Conservation (phyloP, 2,113 vertebrate species). For the Ageneiosus marmoratus region DNA sequence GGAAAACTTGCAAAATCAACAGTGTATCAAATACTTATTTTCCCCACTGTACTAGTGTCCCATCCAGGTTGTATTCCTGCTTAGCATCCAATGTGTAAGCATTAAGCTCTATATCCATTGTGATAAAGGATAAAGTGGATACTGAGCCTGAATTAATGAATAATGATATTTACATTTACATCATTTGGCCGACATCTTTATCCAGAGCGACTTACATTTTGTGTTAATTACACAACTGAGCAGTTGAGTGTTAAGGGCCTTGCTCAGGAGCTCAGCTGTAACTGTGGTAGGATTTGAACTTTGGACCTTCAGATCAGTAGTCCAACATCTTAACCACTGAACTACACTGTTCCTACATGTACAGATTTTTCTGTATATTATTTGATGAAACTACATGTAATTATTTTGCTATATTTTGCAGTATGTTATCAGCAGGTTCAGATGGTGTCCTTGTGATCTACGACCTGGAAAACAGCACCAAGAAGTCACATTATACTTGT, state of each 20-base stretch:
- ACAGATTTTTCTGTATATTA: neutral
- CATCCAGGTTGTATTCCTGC: neutral
- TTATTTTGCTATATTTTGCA: constrained; percentile 59
- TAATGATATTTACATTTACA: too few relatives aligned
- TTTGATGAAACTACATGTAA: neutral
- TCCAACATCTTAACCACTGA: too few relatives aligned
- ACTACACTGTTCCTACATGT: too few relatives aligned
- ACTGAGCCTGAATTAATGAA: neutral
- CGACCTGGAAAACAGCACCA: constrained; percentile 89
- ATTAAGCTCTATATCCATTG: neutral
- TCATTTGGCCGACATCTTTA: too few relatives aligned
- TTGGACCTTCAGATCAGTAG: too few relatives aligned
- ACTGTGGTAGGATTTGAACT: too few relatives aligned
- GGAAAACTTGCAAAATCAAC: too few relatives aligned
- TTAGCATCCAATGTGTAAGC: neutral
- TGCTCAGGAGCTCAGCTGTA: too few relatives aligned
- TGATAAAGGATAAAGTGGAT: neutral
- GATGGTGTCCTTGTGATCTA: constrained; percentile 93
- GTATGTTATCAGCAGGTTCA: constrained; percentile 94
- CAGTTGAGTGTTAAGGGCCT: too few relatives aligned
- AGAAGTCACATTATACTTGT: constrained; percentile 85
- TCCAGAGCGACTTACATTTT: too few relatives aligned
- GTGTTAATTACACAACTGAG: too few relatives aligned
- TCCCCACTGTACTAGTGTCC: neutral
- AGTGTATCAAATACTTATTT: too few relatives aligned